Evolutionary conservation across 2,797 vertebrate species (phyloP).

Genomic region (Enteromius mattozi): DNA sequence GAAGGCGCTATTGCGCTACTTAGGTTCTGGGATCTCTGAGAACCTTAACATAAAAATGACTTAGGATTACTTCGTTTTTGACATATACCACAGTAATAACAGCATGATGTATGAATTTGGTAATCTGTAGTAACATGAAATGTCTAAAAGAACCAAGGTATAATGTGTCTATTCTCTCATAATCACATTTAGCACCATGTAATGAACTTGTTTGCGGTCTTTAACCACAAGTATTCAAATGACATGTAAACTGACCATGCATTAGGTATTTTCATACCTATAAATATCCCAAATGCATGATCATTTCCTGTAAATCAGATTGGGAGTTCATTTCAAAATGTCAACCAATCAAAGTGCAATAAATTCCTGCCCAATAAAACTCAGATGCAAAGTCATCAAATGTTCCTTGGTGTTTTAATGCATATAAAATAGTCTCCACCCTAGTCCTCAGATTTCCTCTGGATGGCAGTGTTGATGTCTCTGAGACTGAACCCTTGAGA

Average conservation of each 20-base stretch:
- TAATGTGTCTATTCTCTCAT: not conserved
- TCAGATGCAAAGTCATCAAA: not conserved
- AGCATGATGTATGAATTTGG: not conserved
- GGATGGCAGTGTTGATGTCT: slow-evolving; percentile 55
- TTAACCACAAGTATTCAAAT: not conserved
- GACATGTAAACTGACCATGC: not conserved
- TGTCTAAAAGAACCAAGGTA: not conserved
- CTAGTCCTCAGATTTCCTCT: slow-evolving; percentile 19
- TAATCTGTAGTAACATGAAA: not conserved
- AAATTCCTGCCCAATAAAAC: too few species aligned
- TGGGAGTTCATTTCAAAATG: not conserved
- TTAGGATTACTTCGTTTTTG: not conserved
- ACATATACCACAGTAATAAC: not conserved
- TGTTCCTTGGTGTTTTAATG: not conserved
- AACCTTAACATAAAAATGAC: not conserved
- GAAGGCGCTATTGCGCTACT: slow-evolving; percentile 37
- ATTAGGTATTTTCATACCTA: not conserved
- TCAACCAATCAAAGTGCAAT: not conserved
- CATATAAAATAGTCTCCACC: not conserved
- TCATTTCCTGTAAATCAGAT: not conserved
- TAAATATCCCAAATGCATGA: not conserved
- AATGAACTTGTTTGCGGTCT: not conserved
- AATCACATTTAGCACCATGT: not conserved
- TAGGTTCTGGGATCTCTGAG: not conserved
- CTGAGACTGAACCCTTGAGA: not conserved